Base-by-base conservation (phyloP, 2,797 vertebrate genomes). In the Simalia tracyae region DNA sequence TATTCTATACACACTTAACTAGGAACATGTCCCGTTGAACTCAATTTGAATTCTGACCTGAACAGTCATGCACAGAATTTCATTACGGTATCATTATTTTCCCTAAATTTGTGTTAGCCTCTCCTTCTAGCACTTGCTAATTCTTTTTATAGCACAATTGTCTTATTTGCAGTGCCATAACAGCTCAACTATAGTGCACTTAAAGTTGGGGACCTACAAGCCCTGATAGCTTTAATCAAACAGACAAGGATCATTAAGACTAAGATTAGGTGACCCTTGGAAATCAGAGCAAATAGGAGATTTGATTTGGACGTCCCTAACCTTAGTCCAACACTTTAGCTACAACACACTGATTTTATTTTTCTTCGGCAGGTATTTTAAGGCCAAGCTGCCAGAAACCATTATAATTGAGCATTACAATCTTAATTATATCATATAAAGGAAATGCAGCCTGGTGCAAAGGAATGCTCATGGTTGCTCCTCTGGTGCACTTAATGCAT, bases 401-500 rank as follows among this genome's bases (percentile, higher is more conserved):
- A 50, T 87, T 88, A 88, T 87, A 94, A 87, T 93, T 96, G 93
- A 95, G 86, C 76, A 89, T 60, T 63, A 88, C 86, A 54, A 9
- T 81, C 85, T 59, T 60, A 92, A 64, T 42, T 42, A 42, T 42
- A 42, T 42, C 88, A 24, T 9, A n/a, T 5, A 88, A 86, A 91
- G 89, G 93, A 88, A 93, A 92, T 92, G 46, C 3, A 22, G 12
- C 85, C 31, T 15, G 76, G 76, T 22, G 22, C 12, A 90, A 9
- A 50, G 42, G 36, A 50, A 36, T 5, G 5, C 4, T 95, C 89
- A 46, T 92, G 72, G 19, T 50, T 92, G 91, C 92, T 91, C 76
- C 24, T 59, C 93, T 94, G 92, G 91, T 92, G 86, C 22, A 91
- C 86, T 95, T 94, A 92, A 92, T 86, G 91, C 89, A 60, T 94